Evolutionary conservation across 1,140 invertebrate genomes (phyloP), one percentile per base, ranked within the genome.

Genomic region (Ceratosolen solmsi): DNA sequence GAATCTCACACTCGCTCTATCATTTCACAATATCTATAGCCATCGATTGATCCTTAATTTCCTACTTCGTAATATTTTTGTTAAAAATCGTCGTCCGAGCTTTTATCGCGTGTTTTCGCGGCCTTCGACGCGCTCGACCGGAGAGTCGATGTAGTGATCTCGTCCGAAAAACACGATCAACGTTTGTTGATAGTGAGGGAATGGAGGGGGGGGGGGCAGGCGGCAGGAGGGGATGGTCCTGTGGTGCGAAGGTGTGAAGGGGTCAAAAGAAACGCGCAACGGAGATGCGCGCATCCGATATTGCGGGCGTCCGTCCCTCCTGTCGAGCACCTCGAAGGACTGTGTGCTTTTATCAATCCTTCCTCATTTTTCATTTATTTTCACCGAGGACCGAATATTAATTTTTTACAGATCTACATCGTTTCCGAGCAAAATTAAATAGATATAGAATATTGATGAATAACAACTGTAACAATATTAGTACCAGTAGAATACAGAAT

Each of bases 311-410:
- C 0, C 30, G 60, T 38, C 8, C 15, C 33, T 68, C 22, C 58
- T 17, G 25, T 41, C 80, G 38, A 76, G 54, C 54, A 30, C 49
- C n/a, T 17, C 63, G 27, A 68, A 46, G 2, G 41, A 68, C n/a
- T n/a, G 17, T 65, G 33, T 82, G 65, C 56, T 82, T 73, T 78
- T 82, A 82, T 82, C 75, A 78, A 73, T 82, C 81, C 75, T 82
- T 82, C 81, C 75, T 78, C 36, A 7, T 68, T 65, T 82, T 80
- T 76, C 54, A 36, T 36, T 76, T 80, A 63, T 49, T 79, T 79
- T 63, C 54, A 82, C 80, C 83, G 79, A 80, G 83, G 71, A 82
- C 81, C 81, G 81, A 80, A 63, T 51, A 38, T 58, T 72, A 77
- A 54, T 54, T 80, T 80, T 83, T 63, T 49, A 30, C 27, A n/a